Percentiles rank a stretch among this genome's conserved stretches.
Evolutionary conservation across 2,797 vertebrate genomes (phyloP).

Genomic region (Malurus leucopterus): DNA sequence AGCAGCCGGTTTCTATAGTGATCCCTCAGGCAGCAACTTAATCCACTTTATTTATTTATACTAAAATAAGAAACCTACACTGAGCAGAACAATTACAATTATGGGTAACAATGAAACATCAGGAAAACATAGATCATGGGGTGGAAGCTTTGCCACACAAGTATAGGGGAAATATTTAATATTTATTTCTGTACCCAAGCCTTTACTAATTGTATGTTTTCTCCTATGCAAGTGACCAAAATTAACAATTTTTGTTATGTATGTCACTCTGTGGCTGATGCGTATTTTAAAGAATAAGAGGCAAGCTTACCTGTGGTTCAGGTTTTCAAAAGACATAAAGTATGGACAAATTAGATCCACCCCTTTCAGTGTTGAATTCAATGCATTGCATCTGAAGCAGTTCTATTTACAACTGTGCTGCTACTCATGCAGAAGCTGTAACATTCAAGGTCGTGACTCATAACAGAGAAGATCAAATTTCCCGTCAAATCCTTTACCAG

Average conservation of each 20-base stretch:
- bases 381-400: neutral
- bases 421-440: neutral
- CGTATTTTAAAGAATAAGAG: neutral
- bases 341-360: neutral
- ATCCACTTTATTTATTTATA: neutral
- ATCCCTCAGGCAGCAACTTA: neutral
- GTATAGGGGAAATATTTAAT: neutral
- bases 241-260: neutral
- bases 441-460: constrained; percentile 2
- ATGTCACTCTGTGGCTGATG: neutral
- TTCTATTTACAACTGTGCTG: neutral
- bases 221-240: neutral
- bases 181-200: neutral
- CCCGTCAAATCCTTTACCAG: constrained; percentile 24
- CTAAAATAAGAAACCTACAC: neutral
- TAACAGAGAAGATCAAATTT: constrained; percentile 18
- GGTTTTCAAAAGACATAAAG: neutral
- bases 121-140: constrained; percentile 3
- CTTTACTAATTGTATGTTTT: neutral
- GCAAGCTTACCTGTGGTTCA: neutral
- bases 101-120: neutral
- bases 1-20: neutral
- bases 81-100: neutral
- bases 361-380: neutral
- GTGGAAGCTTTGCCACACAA: neutral